phyloP scores from a whole-genome alignment of 1,140 invertebrate genomes.

The Leptinotarsa texana region DNA sequence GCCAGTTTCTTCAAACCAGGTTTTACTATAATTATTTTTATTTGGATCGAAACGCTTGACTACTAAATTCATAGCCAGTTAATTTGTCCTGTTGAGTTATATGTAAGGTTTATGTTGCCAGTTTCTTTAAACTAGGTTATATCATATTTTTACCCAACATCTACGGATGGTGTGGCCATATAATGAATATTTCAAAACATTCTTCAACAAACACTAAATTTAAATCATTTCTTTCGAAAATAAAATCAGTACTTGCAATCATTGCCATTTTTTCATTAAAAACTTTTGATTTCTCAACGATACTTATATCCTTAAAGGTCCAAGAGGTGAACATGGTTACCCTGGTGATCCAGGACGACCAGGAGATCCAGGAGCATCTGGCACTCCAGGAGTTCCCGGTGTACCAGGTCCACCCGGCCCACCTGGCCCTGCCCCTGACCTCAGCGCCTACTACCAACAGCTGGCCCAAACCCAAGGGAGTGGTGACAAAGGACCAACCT shows the following conservation, averaged over 20 bases:
- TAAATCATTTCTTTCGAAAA: background rate
- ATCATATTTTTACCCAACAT: too few species aligned
- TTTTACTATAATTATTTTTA: too few species aligned
- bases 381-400: conserved; percentile 66
- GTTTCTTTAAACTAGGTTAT: too few species aligned
- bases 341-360: conserved; percentile 62
- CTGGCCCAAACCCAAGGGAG: conserved; percentile 66
- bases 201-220: background rate
- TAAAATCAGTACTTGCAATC: conserved; percentile 29
- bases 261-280: conserved; percentile 38
- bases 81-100: too few species aligned
- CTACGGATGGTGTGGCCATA: background rate
- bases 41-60: too few species aligned
- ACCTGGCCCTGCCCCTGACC: conserved; percentile 75
- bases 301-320: conserved; percentile 33
- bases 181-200: background rate
- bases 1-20: too few species aligned
- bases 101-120: too few species aligned
- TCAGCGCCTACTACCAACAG: conserved; percentile 69
- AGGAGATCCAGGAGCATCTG: conserved; percentile 64
- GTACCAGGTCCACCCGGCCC: conserved; percentile 72
- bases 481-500: conserved; percentile 74
- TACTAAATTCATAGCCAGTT: too few species aligned
- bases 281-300: background rate
- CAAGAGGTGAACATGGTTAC: conserved; percentile 51